Base-by-base conservation (phyloP, 2,113 vertebrate species). In the Mesoclemmys tuberculata region DNA sequence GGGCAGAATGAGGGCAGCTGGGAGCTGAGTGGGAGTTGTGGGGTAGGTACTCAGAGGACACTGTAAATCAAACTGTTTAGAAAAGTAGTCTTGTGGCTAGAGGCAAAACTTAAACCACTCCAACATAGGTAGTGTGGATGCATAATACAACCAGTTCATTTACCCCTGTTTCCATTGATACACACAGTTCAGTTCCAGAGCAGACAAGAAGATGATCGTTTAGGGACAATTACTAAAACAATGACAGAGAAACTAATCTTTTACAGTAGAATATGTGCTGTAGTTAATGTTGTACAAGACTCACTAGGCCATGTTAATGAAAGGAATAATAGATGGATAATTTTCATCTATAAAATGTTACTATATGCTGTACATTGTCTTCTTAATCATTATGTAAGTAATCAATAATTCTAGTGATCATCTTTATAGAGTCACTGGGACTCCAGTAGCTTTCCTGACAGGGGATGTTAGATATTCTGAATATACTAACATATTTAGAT, bases 351-450 rank as follows among this genome's bases (percentile, higher is more conserved):
- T 27, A 11, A 87, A 90, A 41, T 41, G 48, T 61, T 85, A 4
- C 18, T 90, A 61, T 78, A 6, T 22, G 31, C 1, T 3, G 92
- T 79, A 88, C 90, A 94, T 93, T 29, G 2, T 85, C 88, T 83
- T 81, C 46, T 79, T 90, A 41, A 11, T 24, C 56, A 7, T 48
- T 61, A 4, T 56, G 46, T 61, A 93, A 87, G 90, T 80, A 89
- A 89, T 91, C 87, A 87, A 91, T 82, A 91, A 18, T 93, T 95
- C 88, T 89, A 38, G 44, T 41, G 2, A 52, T 64, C 84, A 87
- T 77, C 55, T 93, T 90, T 64, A 24, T 61, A 31, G 44, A 90
- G 80, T 74, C 94, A 93, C 91, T 94, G 95, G 95, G 79, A 88
- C 35, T 89, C 80, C 22, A 77, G 46, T 93, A 48, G 82, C 89